Evolutionary conservation across 2,113 vertebrate species (phyloP).

Genomic region (Sorex fumeus): DNA sequence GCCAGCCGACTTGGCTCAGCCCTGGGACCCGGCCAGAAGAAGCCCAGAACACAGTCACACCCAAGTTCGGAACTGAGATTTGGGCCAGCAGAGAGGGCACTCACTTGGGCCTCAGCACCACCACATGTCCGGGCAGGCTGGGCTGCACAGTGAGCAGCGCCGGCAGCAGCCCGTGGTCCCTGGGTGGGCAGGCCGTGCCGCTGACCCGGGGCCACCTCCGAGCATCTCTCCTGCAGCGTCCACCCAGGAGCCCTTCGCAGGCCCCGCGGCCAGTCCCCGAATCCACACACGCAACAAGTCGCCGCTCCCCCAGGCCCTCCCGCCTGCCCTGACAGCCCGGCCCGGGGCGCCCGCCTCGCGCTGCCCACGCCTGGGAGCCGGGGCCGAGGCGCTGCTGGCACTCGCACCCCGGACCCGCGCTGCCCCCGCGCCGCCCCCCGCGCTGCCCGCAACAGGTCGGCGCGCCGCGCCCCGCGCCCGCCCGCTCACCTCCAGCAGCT

Average conservation of each 20-base stretch:
- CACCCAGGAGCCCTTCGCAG: neutral
- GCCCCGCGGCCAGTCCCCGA: conserved; percentile 54
- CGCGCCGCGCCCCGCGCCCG: neutral
- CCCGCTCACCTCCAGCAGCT: conserved; percentile 94
- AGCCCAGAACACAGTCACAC: conserved; percentile 30
- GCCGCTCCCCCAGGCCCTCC: conserved; percentile 48
- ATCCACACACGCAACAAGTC: conserved; percentile 82
- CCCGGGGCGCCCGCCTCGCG: neutral
- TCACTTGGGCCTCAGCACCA: too few species aligned
- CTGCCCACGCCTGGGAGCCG: neutral
- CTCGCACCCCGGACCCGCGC: too few species aligned
- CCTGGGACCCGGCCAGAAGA: conserved; percentile 60
- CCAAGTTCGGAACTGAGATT: neutral
- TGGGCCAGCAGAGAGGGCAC: neutral
- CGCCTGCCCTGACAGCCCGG: conserved; percentile 33
- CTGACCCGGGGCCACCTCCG: neutral
- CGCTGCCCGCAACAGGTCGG: too few species aligned
- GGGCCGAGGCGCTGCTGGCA: too few species aligned
- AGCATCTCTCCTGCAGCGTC: neutral
- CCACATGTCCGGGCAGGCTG: neutral
- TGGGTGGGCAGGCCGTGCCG: neutral
- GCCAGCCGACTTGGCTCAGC: conserved; percentile 72
- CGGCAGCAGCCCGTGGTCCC: neutral
- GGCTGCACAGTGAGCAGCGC: conserved; percentile 41
- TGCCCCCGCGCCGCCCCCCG: neutral